Evolutionary conservation across 2,888 invertebrate genomes (phyloP).

Genomic region (Halictus ligatus): DNA sequence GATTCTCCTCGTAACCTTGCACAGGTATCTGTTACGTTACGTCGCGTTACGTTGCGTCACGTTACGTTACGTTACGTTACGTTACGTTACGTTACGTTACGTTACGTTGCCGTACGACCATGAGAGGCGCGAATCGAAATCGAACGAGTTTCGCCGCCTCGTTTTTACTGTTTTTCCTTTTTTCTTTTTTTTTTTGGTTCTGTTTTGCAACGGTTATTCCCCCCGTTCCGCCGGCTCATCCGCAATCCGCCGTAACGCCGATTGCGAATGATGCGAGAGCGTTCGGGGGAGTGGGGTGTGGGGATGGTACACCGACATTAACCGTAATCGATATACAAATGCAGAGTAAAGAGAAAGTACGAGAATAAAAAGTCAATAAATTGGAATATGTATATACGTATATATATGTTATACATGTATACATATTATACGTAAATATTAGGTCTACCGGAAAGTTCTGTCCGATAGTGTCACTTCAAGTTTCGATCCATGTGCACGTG

Average conservation of each 20-base stretch:
- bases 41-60: not conserved
- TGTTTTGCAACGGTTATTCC: constrained; percentile 19
- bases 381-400: constrained; percentile 57
- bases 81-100: not conserved
- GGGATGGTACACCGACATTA: constrained; percentile 53
- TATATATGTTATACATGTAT: not conserved
- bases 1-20: constrained; percentile 43
- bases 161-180: constrained; percentile 14
- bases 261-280: constrained; percentile 77
- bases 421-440: not conserved
- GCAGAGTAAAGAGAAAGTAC: constrained; percentile 82
- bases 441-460: no score
- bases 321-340: constrained; percentile 70
- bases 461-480: no score
- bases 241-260: constrained; percentile 69
- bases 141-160: constrained; percentile 65
- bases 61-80: not conserved
- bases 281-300: not conserved
- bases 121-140: constrained; percentile 62
- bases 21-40: constrained; percentile 34
- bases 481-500: no score
- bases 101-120: not conserved
- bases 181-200: not conserved
- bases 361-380: constrained; percentile 77
- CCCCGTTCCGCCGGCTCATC: constrained; percentile 64